Base-by-base conservation (phyloP, 2,113 vertebrate species). In the Myxocyprinus asiaticus region DNA sequence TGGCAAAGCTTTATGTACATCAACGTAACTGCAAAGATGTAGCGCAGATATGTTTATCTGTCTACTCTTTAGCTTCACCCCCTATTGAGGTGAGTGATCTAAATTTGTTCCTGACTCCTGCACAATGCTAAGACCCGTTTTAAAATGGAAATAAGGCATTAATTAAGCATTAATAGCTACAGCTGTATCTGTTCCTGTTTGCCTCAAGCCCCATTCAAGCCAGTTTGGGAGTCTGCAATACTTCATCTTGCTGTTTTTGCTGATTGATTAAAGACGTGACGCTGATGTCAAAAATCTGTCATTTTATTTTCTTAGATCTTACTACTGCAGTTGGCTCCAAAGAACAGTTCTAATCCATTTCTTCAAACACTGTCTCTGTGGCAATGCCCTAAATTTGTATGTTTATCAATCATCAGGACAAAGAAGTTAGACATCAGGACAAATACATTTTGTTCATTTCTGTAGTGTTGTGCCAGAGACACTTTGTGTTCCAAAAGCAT, bases 101-200 rank as follows among this genome's bases (percentile, higher is more conserved):
- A 4, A 51, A 1, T 5, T 3, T 7, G 71, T 44, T 64, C 33
- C 61, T 10, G 59, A n/a, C 2, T 48, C 5, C 48, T 14, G 72
- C 1, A 17, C 4, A 1, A 17, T 71, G 68, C 47, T 61, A 53
- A 48, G 22, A 67, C 53, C 55, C 68, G 5, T 55, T 74, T 10
- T 15, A 77, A 67, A 56, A 70, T 61, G 10, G 43, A 44, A 76
- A 79, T 74, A 79, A 76, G 58, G 67, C 59, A 74, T 72, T 84
- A 73, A 86, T 86, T 86, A 78, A 76, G 44, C 62, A 56, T 62
- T 80, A 78, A 81, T 84, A 77, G 71, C 64, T 62, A 73, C 82
- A 83, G 74, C 79, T 82, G 77, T 53, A 50, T 62, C 68, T 78
- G 76, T 82, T 71, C 61, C 48, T 65, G 74, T 76, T 66, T 65